phyloP scores from a whole-genome alignment of 92 coral and sea anemone genomes.

The Galaxea fascicularis region DNA sequence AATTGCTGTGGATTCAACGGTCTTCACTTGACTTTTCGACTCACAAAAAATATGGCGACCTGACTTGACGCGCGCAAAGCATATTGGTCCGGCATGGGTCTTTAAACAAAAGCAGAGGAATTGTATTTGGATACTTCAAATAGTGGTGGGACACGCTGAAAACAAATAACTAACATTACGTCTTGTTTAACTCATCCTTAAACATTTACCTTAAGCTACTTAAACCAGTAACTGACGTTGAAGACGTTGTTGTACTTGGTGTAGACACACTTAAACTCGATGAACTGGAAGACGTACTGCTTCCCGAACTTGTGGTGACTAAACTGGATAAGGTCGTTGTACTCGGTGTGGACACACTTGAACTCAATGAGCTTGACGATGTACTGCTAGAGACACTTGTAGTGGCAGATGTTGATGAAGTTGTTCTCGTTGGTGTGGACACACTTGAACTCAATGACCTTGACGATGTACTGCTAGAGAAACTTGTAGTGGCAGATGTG shows the following conservation, averaged over 20 bases:
- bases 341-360: conserved; percentile 23
- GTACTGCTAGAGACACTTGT: background rate
- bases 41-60: too few species aligned
- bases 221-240: background rate
- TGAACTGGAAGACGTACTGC: background rate
- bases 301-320: background rate
- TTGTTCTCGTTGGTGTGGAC: too few species aligned
- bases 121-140: too few species aligned
- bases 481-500: background rate
- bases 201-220: background rate
- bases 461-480: background rate
- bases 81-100: too few species aligned
- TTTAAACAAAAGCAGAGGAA: too few species aligned
- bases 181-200: too few species aligned
- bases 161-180: conserved; percentile 19
- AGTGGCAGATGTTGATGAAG: too few species aligned
- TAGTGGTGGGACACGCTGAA: conserved; percentile 1
- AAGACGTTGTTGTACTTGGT: too few species aligned
- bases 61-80: too few species aligned
- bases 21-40: too few species aligned
- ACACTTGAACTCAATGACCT: background rate
- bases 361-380: conserved; percentile 5
- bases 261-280: background rate
- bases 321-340: background rate
- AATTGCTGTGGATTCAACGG: too few species aligned